Evolutionary conservation across 2,113 vertebrate genomes (phyloP).

Genomic region (Nycticorax nycticorax): DNA sequence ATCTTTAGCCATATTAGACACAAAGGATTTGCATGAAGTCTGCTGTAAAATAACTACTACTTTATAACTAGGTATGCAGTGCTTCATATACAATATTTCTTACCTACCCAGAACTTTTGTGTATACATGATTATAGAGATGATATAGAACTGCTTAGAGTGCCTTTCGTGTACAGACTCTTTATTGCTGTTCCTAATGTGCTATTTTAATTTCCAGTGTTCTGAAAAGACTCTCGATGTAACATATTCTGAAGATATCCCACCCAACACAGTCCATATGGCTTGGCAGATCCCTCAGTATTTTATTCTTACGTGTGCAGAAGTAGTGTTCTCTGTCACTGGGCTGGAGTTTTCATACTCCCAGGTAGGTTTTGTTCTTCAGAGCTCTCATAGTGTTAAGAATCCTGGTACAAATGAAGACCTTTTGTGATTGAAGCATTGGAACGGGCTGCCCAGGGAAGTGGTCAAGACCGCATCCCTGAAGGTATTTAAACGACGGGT

Average conservation of each 20-base stretch:
- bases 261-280: conserved; percentile 86
- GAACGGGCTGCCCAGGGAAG: too few species aligned
- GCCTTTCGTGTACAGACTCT: neutral
- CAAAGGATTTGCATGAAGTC: neutral
- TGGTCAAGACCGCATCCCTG: too few species aligned
- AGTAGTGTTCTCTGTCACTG: conserved; percentile 94
- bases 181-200: neutral
- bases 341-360: conserved; percentile 94
- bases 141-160: neutral
- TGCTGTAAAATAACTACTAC: neutral
- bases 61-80: neutral
- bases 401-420: neutral
- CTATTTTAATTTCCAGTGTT: conserved; percentile 44
- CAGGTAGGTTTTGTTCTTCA: conserved; percentile 79
- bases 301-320: conserved; percentile 91
- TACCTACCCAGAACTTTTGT: neutral
- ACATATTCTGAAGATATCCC: conserved; percentile 75
- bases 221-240: rapidly evolving
- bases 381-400: neutral
- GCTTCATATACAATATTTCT: neutral
- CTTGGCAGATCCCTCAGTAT: conserved; percentile 95
- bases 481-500: too few species aligned
- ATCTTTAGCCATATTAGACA: neutral
- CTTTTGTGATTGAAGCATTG: neutral
- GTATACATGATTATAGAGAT: neutral